Evolutionary conservation across 2,888 invertebrate genomes (phyloP), one percentile per base, ranked within the genome.

Genomic region (Aleiodes leptofemur): DNA sequence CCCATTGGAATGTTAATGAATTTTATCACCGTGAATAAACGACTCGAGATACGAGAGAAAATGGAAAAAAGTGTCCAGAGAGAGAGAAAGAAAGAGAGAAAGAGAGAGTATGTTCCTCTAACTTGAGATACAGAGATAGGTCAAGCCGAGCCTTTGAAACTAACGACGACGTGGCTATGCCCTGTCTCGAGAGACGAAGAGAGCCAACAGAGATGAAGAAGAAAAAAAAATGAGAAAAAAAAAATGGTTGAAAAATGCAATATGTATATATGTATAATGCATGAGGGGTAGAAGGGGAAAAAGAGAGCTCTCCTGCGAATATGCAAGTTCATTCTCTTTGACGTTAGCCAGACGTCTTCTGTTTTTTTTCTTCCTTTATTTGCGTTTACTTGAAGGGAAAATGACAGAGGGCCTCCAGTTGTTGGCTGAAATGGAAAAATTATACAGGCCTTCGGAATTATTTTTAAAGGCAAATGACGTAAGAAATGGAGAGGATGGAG

Each of bases 261-360:
- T 29, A 71, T 43, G 23, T 53, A 59, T 29, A 71, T 43, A 38
- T 53, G 23, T 70, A 74, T 69, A 59, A 74, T 61, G 69, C 73
- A 53, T 48, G 59, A 74, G 55, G 23, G 23, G 23, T 1, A 69
- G 51, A 57, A 29, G 23, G 16, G 51, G 13, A 51, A 51, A 50
- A 3, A 61, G 55, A 59, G 50, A 16, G 48, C 57, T 50, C 69
- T 59, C 59, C 34, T 38, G 34, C 68, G 53, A 50, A 59, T 57
- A 71, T 68, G 51, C 59, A 71, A 75, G 57, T 72, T 75, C 34
- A 75, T 75, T 75, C 75, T 71, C 75, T 75, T 75, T 75, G 72
- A 72, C 75, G 48, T 74, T 69, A 68, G 38, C 50, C 69, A 74
- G 61, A 68, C 56, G 72, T 72, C 57, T 75, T 56, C 14, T 68